A percentile compares a stretch with the other conserved stretches of the same genome.
phyloP scores from a whole-genome alignment of 1,140 invertebrate species.

The Bombus balteatus region DNA sequence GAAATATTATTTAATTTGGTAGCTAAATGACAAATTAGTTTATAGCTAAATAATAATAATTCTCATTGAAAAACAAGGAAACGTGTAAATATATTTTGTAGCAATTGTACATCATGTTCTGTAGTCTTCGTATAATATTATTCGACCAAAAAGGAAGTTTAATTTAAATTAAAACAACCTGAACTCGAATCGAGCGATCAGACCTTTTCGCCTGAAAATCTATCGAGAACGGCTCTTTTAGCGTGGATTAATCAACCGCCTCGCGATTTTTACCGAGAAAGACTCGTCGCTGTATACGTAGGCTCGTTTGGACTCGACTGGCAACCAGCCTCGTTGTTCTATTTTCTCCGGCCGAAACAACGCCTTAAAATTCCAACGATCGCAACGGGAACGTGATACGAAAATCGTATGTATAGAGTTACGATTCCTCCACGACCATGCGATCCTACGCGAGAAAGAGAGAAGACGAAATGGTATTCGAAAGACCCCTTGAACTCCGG shows the following conservation, averaged over 20 bases:
- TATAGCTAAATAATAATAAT: no score
- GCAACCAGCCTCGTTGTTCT: not conserved
- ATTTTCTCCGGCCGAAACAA: not conserved
- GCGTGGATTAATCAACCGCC: no score
- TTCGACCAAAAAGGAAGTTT: not conserved
- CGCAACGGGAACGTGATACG: not conserved
- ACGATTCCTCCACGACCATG: not conserved
- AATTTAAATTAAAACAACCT: not conserved
- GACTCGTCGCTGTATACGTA: no score
- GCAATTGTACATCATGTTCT: no score
- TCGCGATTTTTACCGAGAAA: no score
- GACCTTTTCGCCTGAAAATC: not conserved
- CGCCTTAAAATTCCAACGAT: slow-evolving; percentile 10
- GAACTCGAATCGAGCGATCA: not conserved
- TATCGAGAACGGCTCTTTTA: not conserved
- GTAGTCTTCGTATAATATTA: no score
- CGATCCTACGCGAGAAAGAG: not conserved
- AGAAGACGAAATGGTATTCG: slow-evolving; percentile 36
- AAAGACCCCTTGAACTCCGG: slow-evolving; percentile 63
- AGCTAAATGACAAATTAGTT: no score
- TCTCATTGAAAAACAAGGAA: no score
- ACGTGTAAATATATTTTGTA: no score
- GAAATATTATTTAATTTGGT: no score
- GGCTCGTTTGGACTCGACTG: no score
- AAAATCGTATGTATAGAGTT: slow-evolving; percentile 9